phyloP scores from a whole-genome alignment of 2,888 invertebrate genomes.

The Cynaeus angustus region DNA sequence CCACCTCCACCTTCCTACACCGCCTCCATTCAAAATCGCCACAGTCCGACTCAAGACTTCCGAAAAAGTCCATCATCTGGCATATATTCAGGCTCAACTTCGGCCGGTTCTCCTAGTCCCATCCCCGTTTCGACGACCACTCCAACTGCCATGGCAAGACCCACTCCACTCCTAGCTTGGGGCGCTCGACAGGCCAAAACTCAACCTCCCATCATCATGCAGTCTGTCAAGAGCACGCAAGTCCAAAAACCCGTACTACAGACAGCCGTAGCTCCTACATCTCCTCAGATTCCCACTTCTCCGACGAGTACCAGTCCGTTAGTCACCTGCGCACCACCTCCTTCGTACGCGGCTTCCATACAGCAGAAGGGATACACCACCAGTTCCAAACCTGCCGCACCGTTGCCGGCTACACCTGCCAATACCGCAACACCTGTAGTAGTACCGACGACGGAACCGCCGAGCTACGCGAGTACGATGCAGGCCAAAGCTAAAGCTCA shows the following conservation, averaged over 20 bases:
- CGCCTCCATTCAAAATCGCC: constrained; percentile 89
- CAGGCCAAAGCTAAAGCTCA: constrained; percentile 76
- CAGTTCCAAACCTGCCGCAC: constrained; percentile 68
- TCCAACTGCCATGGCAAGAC: constrained; percentile 81
- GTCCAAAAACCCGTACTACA: constrained; percentile 96
- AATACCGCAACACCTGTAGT: constrained; percentile 66
- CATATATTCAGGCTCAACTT: constrained; percentile 88
- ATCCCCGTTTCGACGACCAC: constrained; percentile 79
- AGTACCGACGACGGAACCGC: constrained; percentile 89
- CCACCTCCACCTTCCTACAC: constrained; percentile 90
- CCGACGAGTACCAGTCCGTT: constrained; percentile 72
- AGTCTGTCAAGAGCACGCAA: constrained; percentile 96
- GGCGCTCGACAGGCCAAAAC: constrained; percentile 90
- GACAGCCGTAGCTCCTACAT: constrained; percentile 94
- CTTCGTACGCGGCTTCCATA: constrained; percentile 87
- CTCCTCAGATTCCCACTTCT: constrained; percentile 78
- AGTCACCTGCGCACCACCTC: constrained; percentile 80
- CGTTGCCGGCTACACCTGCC: constrained; percentile 69
- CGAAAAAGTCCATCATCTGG: constrained; percentile 91
- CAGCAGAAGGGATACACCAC: constrained; percentile 79
- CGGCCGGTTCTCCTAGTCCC: constrained; percentile 88
- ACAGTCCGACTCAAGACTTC: constrained; percentile 87
- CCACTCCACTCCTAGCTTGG: constrained; percentile 89
- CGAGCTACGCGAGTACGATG: constrained; percentile 94
- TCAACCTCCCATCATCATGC: constrained; percentile 96